These are phyloP conservation scores for Andrena fulva DNA, from an alignment of 2,888 invertebrate genomes.

Conservation along the genomic window DNA sequence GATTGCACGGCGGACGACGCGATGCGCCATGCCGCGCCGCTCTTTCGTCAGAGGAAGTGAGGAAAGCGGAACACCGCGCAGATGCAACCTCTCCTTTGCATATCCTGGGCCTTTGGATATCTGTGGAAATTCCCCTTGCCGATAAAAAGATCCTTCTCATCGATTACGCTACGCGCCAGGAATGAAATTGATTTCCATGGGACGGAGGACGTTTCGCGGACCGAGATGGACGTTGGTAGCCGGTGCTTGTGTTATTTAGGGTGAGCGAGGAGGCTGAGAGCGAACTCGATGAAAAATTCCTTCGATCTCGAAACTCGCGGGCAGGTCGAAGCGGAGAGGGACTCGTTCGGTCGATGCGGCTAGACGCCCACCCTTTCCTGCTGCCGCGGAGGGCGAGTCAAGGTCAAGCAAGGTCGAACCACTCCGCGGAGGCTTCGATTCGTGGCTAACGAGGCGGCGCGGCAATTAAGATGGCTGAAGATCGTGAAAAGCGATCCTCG, in stretches of 20 bases:
- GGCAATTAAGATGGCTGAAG: slow-evolving; percentile 33
- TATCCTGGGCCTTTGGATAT: neutral
- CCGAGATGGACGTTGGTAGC: neutral
- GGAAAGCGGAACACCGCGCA: slow-evolving; percentile 45
- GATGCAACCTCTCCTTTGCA: slow-evolving; percentile 10
- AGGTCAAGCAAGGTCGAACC: slow-evolving; percentile 80
- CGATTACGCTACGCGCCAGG: too few species aligned
- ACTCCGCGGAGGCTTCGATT: slow-evolving; percentile 25
- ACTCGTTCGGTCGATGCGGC: slow-evolving; percentile 85
- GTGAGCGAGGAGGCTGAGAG: slow-evolving; percentile 1
- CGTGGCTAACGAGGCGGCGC: slow-evolving; percentile 37
- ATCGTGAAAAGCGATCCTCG: slow-evolving; percentile 20
- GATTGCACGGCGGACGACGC: neutral
- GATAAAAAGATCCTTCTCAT: too few species aligned
- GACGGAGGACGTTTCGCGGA: neutral
- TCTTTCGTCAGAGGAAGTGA: slow-evolving; percentile 42
- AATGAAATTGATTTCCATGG: too few species aligned
- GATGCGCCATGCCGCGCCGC: too few species aligned
- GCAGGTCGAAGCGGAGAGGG: slow-evolving; percentile 24
- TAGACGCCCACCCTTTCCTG: slow-evolving; percentile 85
- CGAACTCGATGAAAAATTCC: slow-evolving; percentile 48
- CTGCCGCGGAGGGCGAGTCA: slow-evolving; percentile 83
- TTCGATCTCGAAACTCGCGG: slow-evolving; percentile 44
- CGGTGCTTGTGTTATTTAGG: slow-evolving; percentile 39
- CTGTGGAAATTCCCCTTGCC: too few species aligned